phyloP scores from a whole-genome alignment of 1,140 invertebrate genomes.

The Andrena cerasifolii region DNA sequence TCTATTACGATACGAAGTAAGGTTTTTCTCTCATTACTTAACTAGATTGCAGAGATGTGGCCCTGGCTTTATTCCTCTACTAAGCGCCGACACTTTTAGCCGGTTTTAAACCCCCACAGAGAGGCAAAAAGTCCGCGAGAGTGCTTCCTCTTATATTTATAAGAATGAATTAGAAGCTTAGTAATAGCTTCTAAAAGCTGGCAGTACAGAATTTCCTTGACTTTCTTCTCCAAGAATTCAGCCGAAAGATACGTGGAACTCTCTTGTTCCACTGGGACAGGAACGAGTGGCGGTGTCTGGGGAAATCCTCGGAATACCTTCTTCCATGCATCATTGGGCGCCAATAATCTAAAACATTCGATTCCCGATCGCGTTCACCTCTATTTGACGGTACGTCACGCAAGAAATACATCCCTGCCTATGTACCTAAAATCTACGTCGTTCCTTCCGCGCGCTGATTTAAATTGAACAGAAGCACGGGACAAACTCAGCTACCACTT shows the following conservation, averaged over 20 bases:
- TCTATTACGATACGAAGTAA: not conserved
- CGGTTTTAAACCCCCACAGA: not conserved
- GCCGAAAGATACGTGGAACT: not conserved
- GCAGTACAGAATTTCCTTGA: not conserved
- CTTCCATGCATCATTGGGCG: not conserved
- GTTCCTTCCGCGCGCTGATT: no score
- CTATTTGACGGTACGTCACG: not conserved
- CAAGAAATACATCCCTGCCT: no score
- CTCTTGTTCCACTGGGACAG: not conserved
- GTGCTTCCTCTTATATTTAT: not conserved
- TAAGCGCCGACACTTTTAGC: not conserved
- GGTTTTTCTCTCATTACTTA: constrained; percentile 39
- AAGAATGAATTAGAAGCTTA: not conserved
- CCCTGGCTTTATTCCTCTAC: not conserved
- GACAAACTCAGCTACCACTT: no score
- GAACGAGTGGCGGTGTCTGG: constrained; percentile 14
- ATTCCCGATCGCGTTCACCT: not conserved
- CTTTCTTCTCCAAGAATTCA: not conserved
- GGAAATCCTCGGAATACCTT: not conserved
- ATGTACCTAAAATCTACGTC: no score
- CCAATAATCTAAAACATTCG: constrained; percentile 4
- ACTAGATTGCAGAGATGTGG: constrained; percentile 16
- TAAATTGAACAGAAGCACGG: no score
- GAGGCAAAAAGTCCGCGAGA: no score
- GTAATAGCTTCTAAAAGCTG: no score